Percentiles rank a stretch among this genome's conserved stretches.
phyloP scores from a whole-genome alignment of 2,888 invertebrate genomes.

The Sycophila texana region DNA sequence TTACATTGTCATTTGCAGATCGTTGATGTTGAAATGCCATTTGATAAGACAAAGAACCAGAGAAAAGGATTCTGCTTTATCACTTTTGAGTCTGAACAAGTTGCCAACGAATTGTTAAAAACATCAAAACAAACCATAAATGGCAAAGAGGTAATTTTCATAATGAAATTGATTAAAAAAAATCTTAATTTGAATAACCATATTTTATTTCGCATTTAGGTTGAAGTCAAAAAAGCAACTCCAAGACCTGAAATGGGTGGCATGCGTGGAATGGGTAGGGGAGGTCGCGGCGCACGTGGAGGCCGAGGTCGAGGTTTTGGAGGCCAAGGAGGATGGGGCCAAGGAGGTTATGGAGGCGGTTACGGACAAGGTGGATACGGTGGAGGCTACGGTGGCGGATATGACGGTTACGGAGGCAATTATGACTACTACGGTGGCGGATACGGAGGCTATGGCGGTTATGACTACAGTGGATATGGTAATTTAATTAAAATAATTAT shows the following conservation, averaged over 20 bases:
- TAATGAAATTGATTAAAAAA: background rate
- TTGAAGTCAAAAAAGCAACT: slow-evolving; percentile 96
- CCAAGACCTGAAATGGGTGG: slow-evolving; percentile 89
- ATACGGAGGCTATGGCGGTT: slow-evolving; percentile 88
- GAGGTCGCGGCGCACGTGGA: slow-evolving; percentile 83
- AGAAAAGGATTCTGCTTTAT: slow-evolving; percentile 98
- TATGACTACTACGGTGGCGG: slow-evolving; percentile 81
- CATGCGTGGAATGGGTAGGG: slow-evolving; percentile 81
- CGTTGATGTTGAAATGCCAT: slow-evolving; percentile 96
- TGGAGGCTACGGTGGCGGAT: slow-evolving; percentile 83
- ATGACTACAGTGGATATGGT: slow-evolving; percentile 90
- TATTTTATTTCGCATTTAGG: slow-evolving; percentile 75
- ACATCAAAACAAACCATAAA: slow-evolving; percentile 95
- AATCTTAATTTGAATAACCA: background rate
- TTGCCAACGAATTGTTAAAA: slow-evolving; percentile 93
- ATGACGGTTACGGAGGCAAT: slow-evolving; percentile 87
- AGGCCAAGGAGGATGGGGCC: slow-evolving; percentile 77
- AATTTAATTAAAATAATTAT: slow-evolving; percentile 69
- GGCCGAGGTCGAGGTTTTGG: slow-evolving; percentile 76
- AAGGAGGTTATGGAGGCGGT: slow-evolving; percentile 83
- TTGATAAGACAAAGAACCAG: slow-evolving; percentile 97
- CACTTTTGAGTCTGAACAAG: slow-evolving; percentile 96
- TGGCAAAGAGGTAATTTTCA: slow-evolving; percentile 86
- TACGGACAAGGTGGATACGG: slow-evolving; percentile 80
- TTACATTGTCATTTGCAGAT: slow-evolving; percentile 80